Evolutionary conservation across 2,797 vertebrate species (phyloP).

Genomic region (Poeciliopsis paucimaculata): DNA sequence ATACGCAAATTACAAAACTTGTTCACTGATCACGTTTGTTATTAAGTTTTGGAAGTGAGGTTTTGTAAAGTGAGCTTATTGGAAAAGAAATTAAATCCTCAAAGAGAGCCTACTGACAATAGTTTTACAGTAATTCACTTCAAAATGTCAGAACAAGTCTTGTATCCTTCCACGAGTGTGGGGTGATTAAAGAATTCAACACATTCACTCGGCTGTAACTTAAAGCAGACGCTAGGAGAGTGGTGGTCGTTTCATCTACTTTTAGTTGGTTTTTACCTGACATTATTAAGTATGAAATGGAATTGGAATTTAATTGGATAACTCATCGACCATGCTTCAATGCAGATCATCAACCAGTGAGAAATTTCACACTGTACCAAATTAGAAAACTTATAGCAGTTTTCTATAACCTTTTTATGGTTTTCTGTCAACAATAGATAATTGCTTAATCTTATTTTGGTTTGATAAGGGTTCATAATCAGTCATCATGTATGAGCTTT

Average conservation of each 20-base stretch:
- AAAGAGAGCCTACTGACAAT: not conserved
- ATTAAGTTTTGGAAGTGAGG: not conserved
- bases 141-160: not conserved
- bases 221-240: not conserved
- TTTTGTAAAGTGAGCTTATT: not conserved
- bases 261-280: not conserved
- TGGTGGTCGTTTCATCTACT: not conserved
- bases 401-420: not conserved
- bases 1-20: not conserved
- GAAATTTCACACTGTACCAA: not conserved
- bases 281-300: not conserved
- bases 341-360: not conserved
- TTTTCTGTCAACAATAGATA: not conserved
- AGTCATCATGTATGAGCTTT: not conserved
- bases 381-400: not conserved
- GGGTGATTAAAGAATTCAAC: not conserved
- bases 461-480: not conserved
- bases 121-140: not conserved
- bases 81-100: not conserved
- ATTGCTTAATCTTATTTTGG: not conserved
- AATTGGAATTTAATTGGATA: not conserved
- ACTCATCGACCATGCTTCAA: not conserved
- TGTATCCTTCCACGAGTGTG: not conserved
- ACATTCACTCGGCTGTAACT: not conserved
- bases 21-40: not conserved